phyloP scores from a whole-genome alignment of 1,140 invertebrate genomes.

The Lerema accius region DNA sequence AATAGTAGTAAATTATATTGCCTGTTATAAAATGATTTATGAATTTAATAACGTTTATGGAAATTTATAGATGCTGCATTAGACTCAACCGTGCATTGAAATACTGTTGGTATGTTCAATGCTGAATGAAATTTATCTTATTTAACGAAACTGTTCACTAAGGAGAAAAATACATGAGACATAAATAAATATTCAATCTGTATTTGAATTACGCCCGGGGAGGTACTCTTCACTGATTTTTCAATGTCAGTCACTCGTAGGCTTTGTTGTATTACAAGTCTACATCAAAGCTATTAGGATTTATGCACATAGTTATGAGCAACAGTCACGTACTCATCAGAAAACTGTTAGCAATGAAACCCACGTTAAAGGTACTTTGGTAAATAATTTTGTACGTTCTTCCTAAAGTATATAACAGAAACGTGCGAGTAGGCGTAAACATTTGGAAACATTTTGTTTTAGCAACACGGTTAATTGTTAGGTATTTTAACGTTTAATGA shows the following conservation, averaged over 20 bases:
- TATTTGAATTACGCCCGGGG: slow-evolving; percentile 62
- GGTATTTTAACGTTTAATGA: slow-evolving; percentile 2
- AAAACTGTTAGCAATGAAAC: slow-evolving; percentile 8
- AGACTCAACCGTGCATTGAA: not conserved
- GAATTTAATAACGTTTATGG: not conserved
- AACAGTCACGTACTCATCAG: slow-evolving; percentile 31
- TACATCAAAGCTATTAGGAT: slow-evolving; percentile 49
- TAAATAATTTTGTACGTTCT: slow-evolving; percentile 14
- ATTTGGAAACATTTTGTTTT: slow-evolving; percentile 5
- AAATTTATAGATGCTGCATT: not conserved
- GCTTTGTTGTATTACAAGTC: slow-evolving; percentile 48
- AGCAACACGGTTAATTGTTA: not conserved
- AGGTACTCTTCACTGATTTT: slow-evolving; percentile 63
- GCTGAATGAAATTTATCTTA: slow-evolving; percentile 52
- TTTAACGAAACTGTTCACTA: slow-evolving; percentile 42
- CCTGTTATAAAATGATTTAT: not conserved
- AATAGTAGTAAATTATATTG: not conserved
- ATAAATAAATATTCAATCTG: slow-evolving; percentile 72
- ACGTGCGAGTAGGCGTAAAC: slow-evolving; percentile 6
- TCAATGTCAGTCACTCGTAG: slow-evolving; percentile 64
- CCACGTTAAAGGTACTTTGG: slow-evolving; percentile 17
- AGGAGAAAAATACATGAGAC: slow-evolving; percentile 52
- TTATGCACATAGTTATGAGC: slow-evolving; percentile 58
- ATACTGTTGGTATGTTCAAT: slow-evolving; percentile 1
- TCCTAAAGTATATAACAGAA: slow-evolving; percentile 11